Conservation (phyloP, 64 coral and sea anemone genomes). For the Montipora cactus region DNA sequence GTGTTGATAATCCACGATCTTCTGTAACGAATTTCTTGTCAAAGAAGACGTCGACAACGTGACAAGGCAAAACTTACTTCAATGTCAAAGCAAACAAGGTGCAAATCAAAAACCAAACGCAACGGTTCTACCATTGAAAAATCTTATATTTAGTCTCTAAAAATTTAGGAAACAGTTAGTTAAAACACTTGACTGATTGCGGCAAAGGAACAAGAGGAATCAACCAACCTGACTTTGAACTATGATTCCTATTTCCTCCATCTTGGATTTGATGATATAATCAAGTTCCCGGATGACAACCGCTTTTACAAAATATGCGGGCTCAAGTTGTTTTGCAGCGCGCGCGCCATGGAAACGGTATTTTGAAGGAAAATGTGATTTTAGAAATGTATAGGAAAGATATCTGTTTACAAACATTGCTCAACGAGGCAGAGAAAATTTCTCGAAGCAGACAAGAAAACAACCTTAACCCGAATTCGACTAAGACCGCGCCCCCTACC, state of each 20-base stretch:
- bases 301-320: conserved; percentile 14
- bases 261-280: conserved; percentile 68
- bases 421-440: too few species aligned
- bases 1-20: not conserved
- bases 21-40: not conserved
- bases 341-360: too few species aligned
- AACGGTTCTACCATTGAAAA: not conserved
- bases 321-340: not conserved
- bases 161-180: not conserved
- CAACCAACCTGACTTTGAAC: conserved; percentile 82
- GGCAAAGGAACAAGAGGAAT: not conserved
- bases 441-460: too few species aligned
- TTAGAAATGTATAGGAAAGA: too few species aligned
- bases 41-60: not conserved
- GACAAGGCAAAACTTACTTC: conserved; percentile 31
- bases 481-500: too few species aligned
- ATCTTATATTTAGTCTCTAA: not conserved
- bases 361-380: too few species aligned
- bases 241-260: conserved; percentile 94
- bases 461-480: too few species aligned
- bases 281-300: conserved; percentile 49
- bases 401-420: too few species aligned
- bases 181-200: not conserved
- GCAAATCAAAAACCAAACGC: not conserved
- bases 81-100: not conserved